Evolutionary conservation across 2,113 vertebrate species (phyloP).

Genomic region (human (Homo sapiens)): DNA sequence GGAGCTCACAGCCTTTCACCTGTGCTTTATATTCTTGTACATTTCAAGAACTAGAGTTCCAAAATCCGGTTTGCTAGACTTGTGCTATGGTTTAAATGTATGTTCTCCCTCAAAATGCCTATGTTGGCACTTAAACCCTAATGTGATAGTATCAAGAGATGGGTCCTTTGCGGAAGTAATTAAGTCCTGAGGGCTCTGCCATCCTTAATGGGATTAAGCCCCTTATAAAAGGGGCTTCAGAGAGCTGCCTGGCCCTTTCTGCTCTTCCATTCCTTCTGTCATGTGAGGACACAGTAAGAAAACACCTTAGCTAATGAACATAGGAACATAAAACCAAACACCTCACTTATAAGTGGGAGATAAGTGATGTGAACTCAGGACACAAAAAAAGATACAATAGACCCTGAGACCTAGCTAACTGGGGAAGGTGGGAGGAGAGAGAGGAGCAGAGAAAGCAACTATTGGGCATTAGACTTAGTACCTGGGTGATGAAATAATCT

Average conservation of each 20-base stretch:
- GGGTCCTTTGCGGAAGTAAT: not conserved
- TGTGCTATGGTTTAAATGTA: not conserved
- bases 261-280: not conserved
- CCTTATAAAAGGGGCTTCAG: not conserved
- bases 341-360: too few relatives aligned
- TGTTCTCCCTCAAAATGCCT: not conserved
- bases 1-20: not conserved
- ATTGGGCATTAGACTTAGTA: too few relatives aligned
- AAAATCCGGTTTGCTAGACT: not conserved
- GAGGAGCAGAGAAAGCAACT: too few relatives aligned
- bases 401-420: too few relatives aligned
- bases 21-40: not conserved
- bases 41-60: not conserved
- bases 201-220: not conserved
- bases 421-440: too few relatives aligned
- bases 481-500: too few relatives aligned
- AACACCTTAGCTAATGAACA: not conserved
- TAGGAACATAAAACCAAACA: too few relatives aligned
- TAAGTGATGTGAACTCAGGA: too few relatives aligned
- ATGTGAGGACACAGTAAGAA: not conserved
- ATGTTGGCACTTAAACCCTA: not conserved
- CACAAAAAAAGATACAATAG: too few relatives aligned
- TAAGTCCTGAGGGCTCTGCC: not conserved
- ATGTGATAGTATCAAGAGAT: not conserved
- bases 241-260: not conserved